Evolutionary conservation across 2,797 vertebrate species (phyloP), one percentile per base, ranked within the genome.

Genomic region (Sylvilagus floridanus): DNA sequence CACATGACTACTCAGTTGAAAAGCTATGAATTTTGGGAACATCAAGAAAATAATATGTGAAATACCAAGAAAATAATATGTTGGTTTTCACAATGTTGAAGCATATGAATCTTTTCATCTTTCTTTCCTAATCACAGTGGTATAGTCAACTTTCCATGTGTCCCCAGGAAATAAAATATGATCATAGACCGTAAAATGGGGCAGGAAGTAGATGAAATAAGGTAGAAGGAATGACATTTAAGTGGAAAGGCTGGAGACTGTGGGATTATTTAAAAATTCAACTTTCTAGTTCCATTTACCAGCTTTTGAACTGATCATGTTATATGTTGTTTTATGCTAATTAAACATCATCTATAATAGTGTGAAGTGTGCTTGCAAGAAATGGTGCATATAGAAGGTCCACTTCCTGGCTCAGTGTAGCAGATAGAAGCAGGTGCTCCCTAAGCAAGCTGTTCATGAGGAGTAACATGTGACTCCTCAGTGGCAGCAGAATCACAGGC

Each of bases 71-170:
- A 93, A 90, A 87, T 71, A 6, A 50, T 7, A 22, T 30, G 4
- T 65, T 14, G 92, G 37, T 79, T 88, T 32, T 57, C 11, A 88
- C 7, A 77, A 72, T 75, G 14, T 42, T 72, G 35, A 95, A 89
- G 63, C 57, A 50, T 32, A 65, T 32, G 65, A 72, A 89, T 57
- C 0, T 14, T 78, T 81, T 85, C 17, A 75, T 14, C 37, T 77
- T 78, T 88, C 28, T 72, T 11, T 76, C 28, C 37, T 42, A 50
- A 71, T 79, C 16, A 69, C 26, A 32, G 14, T 62, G n/a, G 17
- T 50, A 66, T 26, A 81, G 7, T 1, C 11, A 32, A 75, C 7
- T 88, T 60, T 68, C 5, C 7, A 57, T 47, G 4, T 85, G 75
- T 83, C 12, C 37, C 14, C 28, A 85, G 60, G 3, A 91, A 83